These are phyloP conservation scores for Boulengeromyrus knoepffleri DNA, from an alignment of 2,113 vertebrate species.

Conservation along the genomic window DNA sequence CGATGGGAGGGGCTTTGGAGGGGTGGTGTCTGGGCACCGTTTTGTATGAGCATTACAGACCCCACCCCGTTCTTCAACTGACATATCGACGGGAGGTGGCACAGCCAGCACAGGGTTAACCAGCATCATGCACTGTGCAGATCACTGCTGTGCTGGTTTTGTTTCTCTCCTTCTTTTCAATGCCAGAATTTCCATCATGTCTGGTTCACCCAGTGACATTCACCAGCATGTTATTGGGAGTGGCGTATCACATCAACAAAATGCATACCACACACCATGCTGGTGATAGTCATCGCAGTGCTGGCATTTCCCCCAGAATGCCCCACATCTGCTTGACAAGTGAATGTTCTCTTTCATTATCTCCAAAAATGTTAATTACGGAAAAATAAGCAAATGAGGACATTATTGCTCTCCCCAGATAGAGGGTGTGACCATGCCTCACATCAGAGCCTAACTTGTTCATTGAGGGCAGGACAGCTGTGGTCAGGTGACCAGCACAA, in stretches of 20 bases:
- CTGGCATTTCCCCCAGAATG: background rate
- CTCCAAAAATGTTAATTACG: background rate
- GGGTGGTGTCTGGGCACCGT: slow-evolving; percentile 43
- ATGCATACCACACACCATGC: background rate
- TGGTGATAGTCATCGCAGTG: background rate
- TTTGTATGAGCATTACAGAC: slow-evolving; percentile 48
- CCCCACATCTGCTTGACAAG: background rate
- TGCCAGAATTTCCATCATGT: background rate
- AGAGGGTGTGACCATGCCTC: background rate
- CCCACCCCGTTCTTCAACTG: background rate
- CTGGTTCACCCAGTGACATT: background rate
- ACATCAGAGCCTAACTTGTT: background rate
- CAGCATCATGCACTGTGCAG: background rate
- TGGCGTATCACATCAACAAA: background rate
- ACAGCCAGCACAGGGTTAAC: slow-evolving; percentile 38
- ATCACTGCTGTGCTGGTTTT: background rate
- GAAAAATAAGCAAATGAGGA: background rate
- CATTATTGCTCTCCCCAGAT: background rate
- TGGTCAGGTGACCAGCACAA: background rate
- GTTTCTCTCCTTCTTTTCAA: background rate
- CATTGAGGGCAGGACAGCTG: background rate
- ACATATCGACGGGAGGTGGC: background rate
- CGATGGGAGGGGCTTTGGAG: slow-evolving; percentile 52
- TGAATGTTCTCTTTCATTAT: background rate
- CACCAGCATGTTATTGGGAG: background rate